These are phyloP conservation scores for Germaria angustata DNA, from an alignment of 2,888 invertebrate species.

Conservation along the genomic window DNA sequence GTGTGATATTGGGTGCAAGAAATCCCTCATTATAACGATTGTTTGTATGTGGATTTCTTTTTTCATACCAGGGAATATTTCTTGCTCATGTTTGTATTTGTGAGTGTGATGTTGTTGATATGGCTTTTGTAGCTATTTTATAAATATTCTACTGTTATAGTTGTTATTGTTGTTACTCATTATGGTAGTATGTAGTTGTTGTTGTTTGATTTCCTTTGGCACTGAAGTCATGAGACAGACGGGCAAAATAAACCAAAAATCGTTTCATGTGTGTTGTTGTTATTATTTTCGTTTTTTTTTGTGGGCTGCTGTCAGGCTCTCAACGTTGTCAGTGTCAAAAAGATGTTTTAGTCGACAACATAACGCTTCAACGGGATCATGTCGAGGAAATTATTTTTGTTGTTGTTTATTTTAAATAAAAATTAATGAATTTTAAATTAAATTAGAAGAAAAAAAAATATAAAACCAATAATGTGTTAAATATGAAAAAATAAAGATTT, in stretches of 20 bases:
- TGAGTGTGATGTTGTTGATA: slow-evolving; percentile 18
- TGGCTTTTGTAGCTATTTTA: slow-evolving; percentile 56
- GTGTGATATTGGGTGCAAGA: slow-evolving; percentile 21
- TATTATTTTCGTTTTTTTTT: slow-evolving; percentile 54
- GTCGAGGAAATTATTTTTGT: slow-evolving; percentile 72
- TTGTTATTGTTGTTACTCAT: slow-evolving; percentile 39
- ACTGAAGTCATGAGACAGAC: slow-evolving; percentile 32
- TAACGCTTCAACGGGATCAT: slow-evolving; percentile 79
- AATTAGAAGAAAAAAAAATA: background rate
- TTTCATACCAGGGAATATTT: slow-evolving; percentile 14
- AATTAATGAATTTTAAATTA: slow-evolving; percentile 8
- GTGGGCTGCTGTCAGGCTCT: slow-evolving; percentile 75
- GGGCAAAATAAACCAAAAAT: slow-evolving; percentile 41
- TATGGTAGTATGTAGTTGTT: slow-evolving; percentile 23
- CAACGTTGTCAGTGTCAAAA: slow-evolving; percentile 80
- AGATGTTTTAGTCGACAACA: slow-evolving; percentile 80
- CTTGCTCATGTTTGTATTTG: slow-evolving; percentile 23
- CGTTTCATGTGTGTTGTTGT: slow-evolving; percentile 47
- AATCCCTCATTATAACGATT: slow-evolving; percentile 39
- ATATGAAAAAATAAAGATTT: background rate
- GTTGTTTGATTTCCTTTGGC: slow-evolving; percentile 41
- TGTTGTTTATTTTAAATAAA: slow-evolving; percentile 47
- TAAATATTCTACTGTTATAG: slow-evolving; percentile 45
- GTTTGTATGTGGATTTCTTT: slow-evolving; percentile 17
- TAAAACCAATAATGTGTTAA: background rate